Evolutionary conservation across 1,140 invertebrate species (phyloP), one percentile per base, ranked within the genome.

Genomic region (Neocloeon triangulifer): DNA sequence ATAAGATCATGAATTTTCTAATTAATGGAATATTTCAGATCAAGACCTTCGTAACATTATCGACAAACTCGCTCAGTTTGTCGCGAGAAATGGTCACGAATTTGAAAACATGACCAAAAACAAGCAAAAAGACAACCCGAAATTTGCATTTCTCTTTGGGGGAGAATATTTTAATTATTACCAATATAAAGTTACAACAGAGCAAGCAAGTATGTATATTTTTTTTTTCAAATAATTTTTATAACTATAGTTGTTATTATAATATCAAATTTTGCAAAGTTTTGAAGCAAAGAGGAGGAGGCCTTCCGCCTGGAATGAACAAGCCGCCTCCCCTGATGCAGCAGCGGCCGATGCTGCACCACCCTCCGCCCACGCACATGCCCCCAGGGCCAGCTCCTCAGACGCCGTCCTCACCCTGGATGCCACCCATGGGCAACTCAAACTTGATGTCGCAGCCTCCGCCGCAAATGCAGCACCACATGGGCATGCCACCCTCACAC

Each of bases 61-160:
- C 46, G 91, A 96, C 59, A 95, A 95, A 64, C 58, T 96, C 42
- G 92, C 92, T 2, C 81, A 92, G 51, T 97, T 96, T 69, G 92
- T 98, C 33, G 91, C 91, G 37, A 63, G 91, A 50, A 97, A 96
- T 78, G 92, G 92, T 13, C 86, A 85, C 2, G 89, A 95, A 52
- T 96, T 96, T 59, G 92, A 97, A 60, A 71, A 82, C 49, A 94
- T 94, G 73, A 95, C 89, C 27, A 95, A 94, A 62, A 84, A 82
- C 45, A 95, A 96, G 57, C 89, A 97, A 55, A 79, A 86, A 53
- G 82, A 88, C 46, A 96, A 97, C 56, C 84, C 86, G 9, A 89
- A 89, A 50, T 97, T 97, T 60, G 69, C 75, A 40, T 97, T 97
- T 58, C 61, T 98, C 20, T 96, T 91, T 62, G 89, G 88, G 40